Base-by-base conservation (phyloP, 2,797 vertebrate species). In the Myoxocephalus aenaeus region DNA sequence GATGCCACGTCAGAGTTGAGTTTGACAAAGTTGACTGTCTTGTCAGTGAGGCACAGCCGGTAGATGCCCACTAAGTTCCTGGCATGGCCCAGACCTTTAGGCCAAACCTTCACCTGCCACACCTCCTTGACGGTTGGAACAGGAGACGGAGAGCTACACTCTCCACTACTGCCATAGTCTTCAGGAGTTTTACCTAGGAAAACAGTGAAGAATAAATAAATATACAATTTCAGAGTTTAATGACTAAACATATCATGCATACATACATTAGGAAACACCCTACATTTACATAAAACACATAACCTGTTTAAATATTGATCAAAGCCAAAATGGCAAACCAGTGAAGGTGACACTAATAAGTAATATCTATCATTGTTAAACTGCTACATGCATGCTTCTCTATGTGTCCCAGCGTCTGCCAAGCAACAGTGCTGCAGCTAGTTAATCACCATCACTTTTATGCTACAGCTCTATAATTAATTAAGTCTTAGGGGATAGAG, bases 81-180 rank as follows among this genome's bases (percentile, higher is more conserved):
- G 63, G 94, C 94, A 54, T 97, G 96, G 50, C 96, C 95, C 22
- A 97, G 90, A 62, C 95, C 96, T 78, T 96, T 96, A 14, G 97
- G 96, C 86, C 94, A 95, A 38, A 97, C 94, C 58, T 95, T 97
- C 67, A 97, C 95, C 67, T 97, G 96, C 96, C 97, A 98, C 15
- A 97, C 94, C 87, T 97, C 96, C 75, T 96, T 96, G 90, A 96
- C 96, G n/a, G 93, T 92, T 18, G 95, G 94, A 65, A 94, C 86
- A 1, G 96, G 95, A 78, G 92, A 94, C 0, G 93, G 93, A 56
- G 93, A 84, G 51, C 94, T 95, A 77, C 92, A 94, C 86, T 95
- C 95, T 66, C 95, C 94, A 79, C 94, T 95, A 79, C 94, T 94
- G 61, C 90, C 93, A 83, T 90, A 94, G 73, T 95, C 94, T 42